Percentiles rank a stretch among this genome's conserved stretches.
Conservation (phyloP, 2,797 vertebrate species). For the Lutjanus argentimaculatus region DNA sequence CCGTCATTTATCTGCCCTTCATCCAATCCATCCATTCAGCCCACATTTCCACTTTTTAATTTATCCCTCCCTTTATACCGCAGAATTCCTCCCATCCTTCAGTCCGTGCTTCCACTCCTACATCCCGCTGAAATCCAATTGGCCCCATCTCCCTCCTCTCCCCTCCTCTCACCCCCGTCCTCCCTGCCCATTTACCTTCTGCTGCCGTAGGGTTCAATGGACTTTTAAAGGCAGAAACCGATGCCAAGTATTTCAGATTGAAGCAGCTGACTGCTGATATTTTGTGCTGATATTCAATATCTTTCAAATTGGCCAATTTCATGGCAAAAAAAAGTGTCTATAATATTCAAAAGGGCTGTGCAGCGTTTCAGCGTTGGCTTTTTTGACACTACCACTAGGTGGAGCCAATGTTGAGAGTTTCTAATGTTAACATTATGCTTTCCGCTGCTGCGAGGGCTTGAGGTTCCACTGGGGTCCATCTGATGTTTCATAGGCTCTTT, state of each 20-base stretch:
- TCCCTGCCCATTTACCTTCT: constrained; percentile 51
- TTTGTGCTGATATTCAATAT: constrained; percentile 63
- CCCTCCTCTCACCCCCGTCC: not conserved
- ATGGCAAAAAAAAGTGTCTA: constrained; percentile 38
- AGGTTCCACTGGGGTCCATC: too few relatives aligned
- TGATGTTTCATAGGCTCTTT: too few relatives aligned
- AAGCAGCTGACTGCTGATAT: constrained; percentile 68
- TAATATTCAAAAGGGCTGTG: constrained; percentile 34
- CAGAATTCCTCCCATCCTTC: constrained; percentile 62
- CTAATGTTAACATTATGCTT: too few relatives aligned
- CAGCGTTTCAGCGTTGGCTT: not conserved
- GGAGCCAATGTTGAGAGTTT: too few relatives aligned
- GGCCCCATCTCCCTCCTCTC: constrained; percentile 36
- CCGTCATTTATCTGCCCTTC: constrained; percentile 69
- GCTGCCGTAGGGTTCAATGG: constrained; percentile 57
- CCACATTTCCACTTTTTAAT: constrained; percentile 73
- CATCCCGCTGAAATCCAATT: constrained; percentile 64
- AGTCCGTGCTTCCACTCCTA: constrained; percentile 41
- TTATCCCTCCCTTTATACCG: constrained; percentile 59
- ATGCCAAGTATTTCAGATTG: constrained; percentile 55
- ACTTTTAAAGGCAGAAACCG: constrained; percentile 58
- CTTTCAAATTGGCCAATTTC: constrained; percentile 67
- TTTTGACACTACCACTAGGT: not conserved
- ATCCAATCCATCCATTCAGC: constrained; percentile 64
- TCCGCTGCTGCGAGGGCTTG: too few relatives aligned